Evolutionary conservation across 2,888 invertebrate genomes (phyloP), one percentile per base, ranked within the genome.

Genomic region (Myopa testacea): DNA sequence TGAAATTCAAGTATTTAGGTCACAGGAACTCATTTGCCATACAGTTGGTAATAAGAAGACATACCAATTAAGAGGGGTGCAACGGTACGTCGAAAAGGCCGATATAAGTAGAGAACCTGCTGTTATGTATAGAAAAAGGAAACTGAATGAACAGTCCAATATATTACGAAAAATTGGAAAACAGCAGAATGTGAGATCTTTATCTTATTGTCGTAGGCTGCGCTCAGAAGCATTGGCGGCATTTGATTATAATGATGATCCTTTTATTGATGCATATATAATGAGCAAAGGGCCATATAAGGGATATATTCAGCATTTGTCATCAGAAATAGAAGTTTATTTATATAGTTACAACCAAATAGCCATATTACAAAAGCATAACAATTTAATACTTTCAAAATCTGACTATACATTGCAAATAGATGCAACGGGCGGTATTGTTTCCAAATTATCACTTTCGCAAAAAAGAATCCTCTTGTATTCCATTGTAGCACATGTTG

Each of bases 221-320:
- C 6, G 52, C 12, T 26, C 19, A 26, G 69, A 69, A n/a, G 52
- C 69, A 8, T 26, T 69, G 1, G 19, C 16, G 16, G 69, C 50
- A 52, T 69, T 69, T 69, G 69, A 69, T n/a, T 69, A 52, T 19
- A 26, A 69, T 26, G 26, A 69, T 12, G 52, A 69, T 52, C 26
- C 69, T 12, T 69, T 69, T 5, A 45, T 69, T 52, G 69, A 69
- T 26, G 10, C 69, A 26, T 69, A 50, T 26, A 6, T 52, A 6
- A 69, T 69, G 69, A 69, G 69, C 52, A 16, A 52, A 69, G 69
- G 52, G 5, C 50, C 50, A 19, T 69, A 69, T 26, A 69, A 69
- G 34, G 34, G 50, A 12, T 65, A 65, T 65, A 69, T 45, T 50
- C n/a, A 50, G 7, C n/a, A n/a, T 69, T 14, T 69, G 6, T 69